A percentile compares a stretch with the other conserved stretches of the same genome.
Conservation (phyloP, 2,797 vertebrate genomes). For the Sitta carolinensis region DNA sequence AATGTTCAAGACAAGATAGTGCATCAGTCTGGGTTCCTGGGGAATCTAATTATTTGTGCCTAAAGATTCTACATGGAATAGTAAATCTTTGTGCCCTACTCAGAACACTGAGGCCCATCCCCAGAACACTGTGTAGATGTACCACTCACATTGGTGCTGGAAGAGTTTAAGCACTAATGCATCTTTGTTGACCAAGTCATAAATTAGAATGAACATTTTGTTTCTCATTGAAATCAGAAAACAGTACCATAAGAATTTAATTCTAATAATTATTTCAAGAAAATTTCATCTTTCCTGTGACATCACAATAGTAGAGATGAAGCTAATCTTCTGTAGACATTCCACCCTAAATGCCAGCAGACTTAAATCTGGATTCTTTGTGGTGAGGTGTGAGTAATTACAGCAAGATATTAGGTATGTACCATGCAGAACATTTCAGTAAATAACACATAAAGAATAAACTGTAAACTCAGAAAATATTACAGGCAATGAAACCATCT, state of each 20-base stretch:
- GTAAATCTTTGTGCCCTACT: not conserved
- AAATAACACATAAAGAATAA: not conserved
- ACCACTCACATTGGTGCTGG: not conserved
- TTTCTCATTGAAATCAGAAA: not conserved
- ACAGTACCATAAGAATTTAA: not conserved
- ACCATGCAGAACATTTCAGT: not conserved
- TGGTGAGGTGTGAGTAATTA: not conserved
- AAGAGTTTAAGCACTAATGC: not conserved
- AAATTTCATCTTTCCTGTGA: not conserved
- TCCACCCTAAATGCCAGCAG: not conserved
- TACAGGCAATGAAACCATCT: not conserved
- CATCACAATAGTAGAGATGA: not conserved
- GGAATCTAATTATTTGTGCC: not conserved
- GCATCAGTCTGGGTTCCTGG: not conserved
- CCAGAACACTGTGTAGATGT: not conserved
- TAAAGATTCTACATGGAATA: not conserved
- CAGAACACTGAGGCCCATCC: not conserved
- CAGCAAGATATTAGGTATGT: not conserved
- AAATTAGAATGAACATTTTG: not conserved
- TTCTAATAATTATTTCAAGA: not conserved
- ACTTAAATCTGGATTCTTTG: not conserved
- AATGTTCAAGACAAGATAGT: not conserved
- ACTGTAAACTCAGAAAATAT: not conserved
- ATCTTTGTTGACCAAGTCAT: not conserved
- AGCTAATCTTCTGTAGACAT: not conserved